Evolutionary conservation across 1,140 invertebrate genomes (phyloP), one percentile per base, ranked within the genome.

Genomic region (Heliconius nattereri): DNA sequence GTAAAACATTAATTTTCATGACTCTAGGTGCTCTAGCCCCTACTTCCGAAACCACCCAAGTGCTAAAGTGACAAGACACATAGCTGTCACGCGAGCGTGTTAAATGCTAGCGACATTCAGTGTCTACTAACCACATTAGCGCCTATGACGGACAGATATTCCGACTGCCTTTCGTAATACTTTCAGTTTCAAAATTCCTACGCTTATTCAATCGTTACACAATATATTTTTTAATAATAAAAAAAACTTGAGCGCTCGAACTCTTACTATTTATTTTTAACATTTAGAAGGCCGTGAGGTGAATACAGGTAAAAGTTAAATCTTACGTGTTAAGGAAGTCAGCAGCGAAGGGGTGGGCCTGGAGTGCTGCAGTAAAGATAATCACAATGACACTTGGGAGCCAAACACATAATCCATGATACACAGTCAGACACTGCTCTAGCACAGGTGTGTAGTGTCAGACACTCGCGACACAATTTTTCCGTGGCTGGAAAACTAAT

Each of bases 381-480:
- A 85, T 85, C 90, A 90, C 90, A 85, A 73, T 79, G 78, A 86
- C 91, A 94, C 91, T 92, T 90, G 85, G 83, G 87, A 87, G 91
- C 89, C 91, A 91, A 92, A 86, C 91, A 93, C 91, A 91, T 89
- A 90, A 93, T 92, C 90, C 92, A 89, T 91, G 73, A 75, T 81
- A 81, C 81, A 85, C 83, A 87, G 84, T 80, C 81, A 76, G 74
- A 81, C 85, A 87, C 80, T 81, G 83, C 60, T 85, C 83, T 80
- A 37, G 73, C 75, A 78, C 78, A 80, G 78, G 71, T 83, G 82
- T 81, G 70, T 77, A 73, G 83, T 78, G 76, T 84, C 84, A 78
- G 81, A 84, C 85, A 88, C 86, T 86, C 91, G 88, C 91, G 92
- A 91, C 91, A 94, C 89, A 92, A 92, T 92, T 92, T 93, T 92